A percentile compares a stretch with the other conserved stretches of the same genome.
These are phyloP conservation scores for Polydrusus tereticollis DNA, from an alignment of 2,888 invertebrate species.

Conservation along the genomic window DNA sequence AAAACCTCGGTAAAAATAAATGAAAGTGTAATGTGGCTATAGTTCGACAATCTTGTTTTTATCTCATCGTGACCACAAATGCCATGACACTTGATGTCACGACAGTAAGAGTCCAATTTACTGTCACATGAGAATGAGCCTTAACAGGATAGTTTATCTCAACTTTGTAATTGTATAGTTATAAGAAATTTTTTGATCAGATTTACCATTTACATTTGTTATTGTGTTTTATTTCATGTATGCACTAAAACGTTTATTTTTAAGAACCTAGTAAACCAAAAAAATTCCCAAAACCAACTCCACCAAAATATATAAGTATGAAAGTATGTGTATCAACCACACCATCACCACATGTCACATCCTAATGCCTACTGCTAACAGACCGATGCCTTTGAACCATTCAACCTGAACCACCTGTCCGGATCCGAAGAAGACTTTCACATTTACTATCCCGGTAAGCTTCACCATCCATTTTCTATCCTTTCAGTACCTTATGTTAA, in stretches of 20 bases:
- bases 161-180: too few species aligned
- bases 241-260: constrained; percentile 21
- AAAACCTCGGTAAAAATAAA: too few species aligned
- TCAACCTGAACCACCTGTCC: constrained; percentile 56
- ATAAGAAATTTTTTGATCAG: too few species aligned
- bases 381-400: constrained; percentile 64
- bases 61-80: too few species aligned
- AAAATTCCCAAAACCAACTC: constrained; percentile 26
- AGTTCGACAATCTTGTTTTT: too few species aligned
- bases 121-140: too few species aligned
- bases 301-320: constrained; percentile 34
- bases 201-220: background rate
- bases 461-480: constrained; percentile 63
- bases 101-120: too few species aligned
- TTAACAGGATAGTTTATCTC: background rate
- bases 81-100: too few species aligned
- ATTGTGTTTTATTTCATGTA: constrained; percentile 4
- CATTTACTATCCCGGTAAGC: constrained; percentile 63
- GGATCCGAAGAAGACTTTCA: constrained; percentile 41
- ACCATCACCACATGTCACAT: constrained; percentile 34
- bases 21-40: too few species aligned
- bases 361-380: constrained; percentile 57
- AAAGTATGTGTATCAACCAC: constrained; percentile 42
- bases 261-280: constrained; percentile 17
- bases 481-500: constrained; percentile 55